Evolutionary conservation across 2,113 vertebrate species (phyloP).

Genomic region (Fulmarus glacialis): DNA sequence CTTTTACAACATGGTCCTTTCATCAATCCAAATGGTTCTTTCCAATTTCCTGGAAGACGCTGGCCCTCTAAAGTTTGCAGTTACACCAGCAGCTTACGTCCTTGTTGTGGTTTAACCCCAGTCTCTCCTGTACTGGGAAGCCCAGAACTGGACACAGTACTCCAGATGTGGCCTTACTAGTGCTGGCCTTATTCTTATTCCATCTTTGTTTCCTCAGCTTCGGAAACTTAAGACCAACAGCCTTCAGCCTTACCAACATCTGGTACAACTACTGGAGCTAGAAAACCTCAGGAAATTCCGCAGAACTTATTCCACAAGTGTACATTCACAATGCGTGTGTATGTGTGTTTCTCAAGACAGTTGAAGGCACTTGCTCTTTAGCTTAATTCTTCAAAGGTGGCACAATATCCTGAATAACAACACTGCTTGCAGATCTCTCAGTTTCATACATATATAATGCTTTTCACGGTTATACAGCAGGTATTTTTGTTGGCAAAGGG

Average conservation of each 20-base stretch:
- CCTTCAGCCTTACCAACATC: background rate
- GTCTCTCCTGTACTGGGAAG: background rate
- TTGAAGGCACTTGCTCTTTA: background rate
- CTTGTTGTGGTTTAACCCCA: too few species aligned
- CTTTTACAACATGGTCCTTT: background rate
- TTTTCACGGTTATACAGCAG: background rate
- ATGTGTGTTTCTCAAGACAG: background rate
- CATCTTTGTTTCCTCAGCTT: too few species aligned
- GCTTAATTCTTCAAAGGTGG: background rate
- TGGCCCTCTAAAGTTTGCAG: background rate
- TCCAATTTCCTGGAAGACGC: background rate
- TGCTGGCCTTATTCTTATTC: background rate
- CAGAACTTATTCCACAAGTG: background rate
- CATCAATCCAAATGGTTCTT: background rate
- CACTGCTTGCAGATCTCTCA: background rate
- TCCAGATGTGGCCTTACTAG: background rate
- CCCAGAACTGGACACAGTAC: background rate
- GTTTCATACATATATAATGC: background rate
- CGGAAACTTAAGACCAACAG: background rate
- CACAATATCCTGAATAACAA: background rate
- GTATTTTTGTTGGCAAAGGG: background rate
- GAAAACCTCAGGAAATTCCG: background rate
- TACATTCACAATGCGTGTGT: background rate
- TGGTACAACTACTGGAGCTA: background rate
- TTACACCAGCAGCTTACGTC: background rate